These are phyloP conservation scores for Drosophila athabasca DNA, from an alignment of 1,140 invertebrate species.

Conservation along the genomic window DNA sequence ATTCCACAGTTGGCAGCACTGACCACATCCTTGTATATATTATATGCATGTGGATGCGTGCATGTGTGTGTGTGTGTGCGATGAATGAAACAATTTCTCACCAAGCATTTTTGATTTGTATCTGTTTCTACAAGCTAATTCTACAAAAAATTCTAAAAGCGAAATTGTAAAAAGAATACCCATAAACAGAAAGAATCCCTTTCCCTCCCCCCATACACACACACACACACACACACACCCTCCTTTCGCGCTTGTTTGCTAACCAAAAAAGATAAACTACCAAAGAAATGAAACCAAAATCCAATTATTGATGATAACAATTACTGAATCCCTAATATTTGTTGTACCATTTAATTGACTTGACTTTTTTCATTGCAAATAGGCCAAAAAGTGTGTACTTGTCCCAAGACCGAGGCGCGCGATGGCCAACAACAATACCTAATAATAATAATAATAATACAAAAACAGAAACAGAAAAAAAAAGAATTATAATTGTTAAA, in stretches of 20 bases:
- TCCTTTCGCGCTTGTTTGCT: conserved; percentile 58
- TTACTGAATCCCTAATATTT: conserved; percentile 54
- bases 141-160: conserved; percentile 12
- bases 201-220: neutral
- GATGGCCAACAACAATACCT: conserved; percentile 83
- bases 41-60: conserved; percentile 15
- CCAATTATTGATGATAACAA: conserved; percentile 69
- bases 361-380: conserved; percentile 84
- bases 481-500: conserved; percentile 52
- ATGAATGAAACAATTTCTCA: conserved; percentile 32
- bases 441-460: conserved; percentile 69
- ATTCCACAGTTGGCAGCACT: conserved; percentile 6
- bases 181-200: conserved; percentile 8
- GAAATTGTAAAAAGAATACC: conserved; percentile 33
- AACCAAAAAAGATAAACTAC: conserved; percentile 29
- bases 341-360: conserved; percentile 83
- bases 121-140: conserved; percentile 43
- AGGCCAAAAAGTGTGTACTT: conserved; percentile 84
- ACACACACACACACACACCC: conserved; percentile 9
- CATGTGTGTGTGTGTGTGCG: conserved; percentile 43
- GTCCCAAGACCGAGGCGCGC: conserved; percentile 84
- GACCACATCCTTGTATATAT: too few species aligned
- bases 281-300: conserved; percentile 35
- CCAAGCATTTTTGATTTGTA: conserved; percentile 24
- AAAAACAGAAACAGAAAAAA: conserved; percentile 25